phyloP scores from a whole-genome alignment of 2,113 vertebrate species.

The Phasianus colchicus region DNA sequence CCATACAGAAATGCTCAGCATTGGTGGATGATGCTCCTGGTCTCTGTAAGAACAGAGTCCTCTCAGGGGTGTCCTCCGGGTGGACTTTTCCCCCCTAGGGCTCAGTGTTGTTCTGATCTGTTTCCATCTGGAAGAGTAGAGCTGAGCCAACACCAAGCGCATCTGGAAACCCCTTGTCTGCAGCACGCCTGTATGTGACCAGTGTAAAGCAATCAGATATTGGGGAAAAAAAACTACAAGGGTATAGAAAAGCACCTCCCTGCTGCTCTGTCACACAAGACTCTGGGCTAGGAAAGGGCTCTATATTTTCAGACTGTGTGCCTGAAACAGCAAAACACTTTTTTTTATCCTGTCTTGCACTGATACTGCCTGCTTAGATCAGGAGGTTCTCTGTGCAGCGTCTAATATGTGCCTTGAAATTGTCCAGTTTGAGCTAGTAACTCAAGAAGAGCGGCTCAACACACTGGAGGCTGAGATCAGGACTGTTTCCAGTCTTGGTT shows the following conservation, averaged over 20 bases:
- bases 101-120: neutral
- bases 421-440: neutral
- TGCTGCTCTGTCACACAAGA: neutral
- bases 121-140: neutral
- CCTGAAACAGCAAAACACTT: neutral
- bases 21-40: neutral
- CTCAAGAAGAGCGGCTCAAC: neutral
- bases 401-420: neutral
- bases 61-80: neutral
- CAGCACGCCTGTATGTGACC: neutral
- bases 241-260: neutral
- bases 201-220: neutral
- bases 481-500: neutral
- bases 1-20: neutral
- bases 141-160: rapidly evolving
- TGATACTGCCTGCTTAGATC: neutral
- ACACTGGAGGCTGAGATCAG: neutral
- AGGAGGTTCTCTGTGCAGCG: neutral
- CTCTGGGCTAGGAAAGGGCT: neutral
- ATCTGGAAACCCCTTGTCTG: neutral
- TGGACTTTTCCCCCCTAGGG: neutral
- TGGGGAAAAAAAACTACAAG: neutral
- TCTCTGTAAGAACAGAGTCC: neutral
- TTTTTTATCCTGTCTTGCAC: neutral
- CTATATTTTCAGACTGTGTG: neutral